These are phyloP conservation scores for Lepidothrix coronata DNA, from an alignment of 2,113 vertebrate genomes.

Conservation along the genomic window DNA sequence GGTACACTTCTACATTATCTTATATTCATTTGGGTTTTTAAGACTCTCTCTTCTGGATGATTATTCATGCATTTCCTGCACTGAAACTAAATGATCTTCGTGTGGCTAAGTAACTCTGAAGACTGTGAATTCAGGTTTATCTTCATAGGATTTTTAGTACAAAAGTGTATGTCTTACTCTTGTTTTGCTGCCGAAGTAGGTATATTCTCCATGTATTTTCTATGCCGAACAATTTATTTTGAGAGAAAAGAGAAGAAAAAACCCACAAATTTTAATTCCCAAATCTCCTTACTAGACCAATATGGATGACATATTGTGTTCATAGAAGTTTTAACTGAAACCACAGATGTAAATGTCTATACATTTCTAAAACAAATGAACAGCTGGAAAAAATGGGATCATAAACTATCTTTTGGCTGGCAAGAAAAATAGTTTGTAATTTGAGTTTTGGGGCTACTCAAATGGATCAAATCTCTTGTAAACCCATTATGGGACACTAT, in stretches of 20 bases:
- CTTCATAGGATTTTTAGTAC: background rate
- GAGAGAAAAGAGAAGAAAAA: background rate
- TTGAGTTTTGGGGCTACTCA: background rate
- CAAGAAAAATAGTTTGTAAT: background rate
- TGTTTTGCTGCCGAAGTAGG: background rate
- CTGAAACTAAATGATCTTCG: background rate
- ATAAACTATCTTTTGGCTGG: background rate
- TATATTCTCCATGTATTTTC: background rate
- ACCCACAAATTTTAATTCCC: background rate
- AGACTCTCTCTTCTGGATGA: slow-evolving; percentile 1
- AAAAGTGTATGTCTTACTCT: background rate
- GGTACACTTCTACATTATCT: background rate
- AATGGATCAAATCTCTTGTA: background rate
- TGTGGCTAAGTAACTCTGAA: background rate
- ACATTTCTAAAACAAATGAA: background rate
- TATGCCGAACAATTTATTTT: background rate
- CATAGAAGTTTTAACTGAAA: background rate
- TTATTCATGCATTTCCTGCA: background rate
- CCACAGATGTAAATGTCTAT: background rate
- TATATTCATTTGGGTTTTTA: background rate
- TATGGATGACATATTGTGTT: background rate
- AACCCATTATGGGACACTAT: background rate
- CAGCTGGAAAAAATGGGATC: background rate
- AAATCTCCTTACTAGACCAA: background rate
- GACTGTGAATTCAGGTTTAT: background rate